Evolutionary conservation across 2,888 invertebrate species (phyloP), one percentile per base, ranked within the genome.

Genomic region (Carpatolechia fugitivella): DNA sequence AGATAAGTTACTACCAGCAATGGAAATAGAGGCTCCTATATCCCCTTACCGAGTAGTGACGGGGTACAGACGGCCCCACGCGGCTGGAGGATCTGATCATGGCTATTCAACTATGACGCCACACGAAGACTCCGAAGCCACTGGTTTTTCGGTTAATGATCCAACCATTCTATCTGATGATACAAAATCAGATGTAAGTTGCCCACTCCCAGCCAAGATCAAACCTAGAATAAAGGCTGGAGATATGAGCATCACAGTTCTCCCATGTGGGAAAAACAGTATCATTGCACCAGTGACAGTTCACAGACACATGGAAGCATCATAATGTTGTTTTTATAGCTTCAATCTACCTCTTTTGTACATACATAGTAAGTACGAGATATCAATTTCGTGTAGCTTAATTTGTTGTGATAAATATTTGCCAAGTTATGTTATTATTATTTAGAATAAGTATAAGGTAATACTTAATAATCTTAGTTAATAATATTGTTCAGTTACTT

Each of bases 91-190:
- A 66, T 97, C 96, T n/a, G 98, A 98, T 86, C 97, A 98, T 74
- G 98, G 98, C 1, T 98, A 98, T 82, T 97, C 97, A 2, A 97
- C 97, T 0, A 97, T 97, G 97, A 97, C 97, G 0, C 96, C 96
- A 1, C 96, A 97, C 68, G 97, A 97, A 72, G 97, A 97, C 74
- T 96, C 95, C 0, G 96, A 97, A 74, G 95, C 95, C 65, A 93
- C 95, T 62, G 95, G 94, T 7, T 94, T 95, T 65, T 95, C 94
- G 16, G 91, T 93, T 7, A 92, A 93, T 48, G 94, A 94, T 67
- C 93, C 94, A 0, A 85, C 92, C 35, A 81, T 94, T 59, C 66
- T 89, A 54, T 89, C 89, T 46, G 89, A 92, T 66, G 90, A 90
- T 58, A 89, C 90, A 0, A 88, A 88, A 58, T 90, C 90, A 66